Base-by-base conservation (phyloP, 1,140 invertebrate genomes). In the Diachasmimorpha longicaudata region DNA sequence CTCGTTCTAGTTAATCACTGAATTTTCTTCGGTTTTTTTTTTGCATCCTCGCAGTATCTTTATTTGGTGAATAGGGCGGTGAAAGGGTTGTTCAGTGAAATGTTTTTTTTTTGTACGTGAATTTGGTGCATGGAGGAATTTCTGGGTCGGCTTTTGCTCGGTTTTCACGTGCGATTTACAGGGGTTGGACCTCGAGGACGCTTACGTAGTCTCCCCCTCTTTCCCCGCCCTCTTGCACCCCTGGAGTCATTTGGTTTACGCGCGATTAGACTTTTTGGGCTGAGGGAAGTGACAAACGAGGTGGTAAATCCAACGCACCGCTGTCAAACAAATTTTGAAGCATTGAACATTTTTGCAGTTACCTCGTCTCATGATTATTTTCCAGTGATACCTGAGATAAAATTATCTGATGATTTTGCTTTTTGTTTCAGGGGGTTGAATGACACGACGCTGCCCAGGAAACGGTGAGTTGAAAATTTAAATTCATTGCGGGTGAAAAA, bases 201-300 rank as follows among this genome's bases (percentile, higher is more conserved):
- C 19, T 68, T 16, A 25, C 19, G 8, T 8, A 13, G 3, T 42
- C 58, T 8, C 36, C 52, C 37, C 58, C 39, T n/a, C n/a, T n/a
- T n/a, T n/a, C n/a, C n/a, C n/a, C n/a, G n/a, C n/a, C n/a, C n/a
- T n/a, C n/a, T n/a, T n/a, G n/a, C n/a, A n/a, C n/a, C n/a, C n/a
- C n/a, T n/a, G 42, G 14, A 73, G 72, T 73, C 39, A 37, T 16
- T 68, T 42, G 72, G 63, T 74, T 74, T 69, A 74, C 72, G 67
- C 44, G 63, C 72, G 72, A 74, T 74, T 74, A 69, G 44, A 74
- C 66, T 74, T 74, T 74, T 74, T 74, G 66, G 72, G 25, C 23
- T 63, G 55, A 67, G 58, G 58, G 58, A 73, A 44, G 55, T 69
- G 63, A 46, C 66, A 74, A 74, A 8, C 16, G 42, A 74, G n/a